Evolutionary conservation across 2,888 invertebrate species (phyloP), one percentile per base, ranked within the genome.

Genomic region (Alviniconcha strummeri): DNA sequence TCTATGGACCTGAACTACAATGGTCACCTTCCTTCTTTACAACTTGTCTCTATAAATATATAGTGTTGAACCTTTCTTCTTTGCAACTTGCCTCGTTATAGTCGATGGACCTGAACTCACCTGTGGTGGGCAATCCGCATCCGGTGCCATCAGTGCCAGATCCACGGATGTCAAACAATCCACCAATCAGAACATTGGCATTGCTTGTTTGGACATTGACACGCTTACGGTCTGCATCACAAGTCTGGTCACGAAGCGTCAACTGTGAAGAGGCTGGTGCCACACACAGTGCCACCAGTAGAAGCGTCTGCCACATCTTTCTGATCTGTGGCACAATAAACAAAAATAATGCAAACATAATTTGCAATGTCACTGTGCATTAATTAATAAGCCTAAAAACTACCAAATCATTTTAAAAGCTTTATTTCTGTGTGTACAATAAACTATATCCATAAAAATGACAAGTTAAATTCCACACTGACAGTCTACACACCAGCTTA

Each of bases 131-230:
- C 60, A 83, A 76, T 9, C 91, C 91, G 85, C 91, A 91, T 0
- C 88, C 86, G 77, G 85, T 84, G 4, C 89, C 88, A n/a, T 83
- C 84, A 54, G 79, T 52, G 13, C 86, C 83, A 6, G 84, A 60
- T 7, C 77, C 83, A 76, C 91, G 83, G 69, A 91, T 85, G 9
- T 87, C 87, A 85, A 90, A 91, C 36, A 91, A 81, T 60, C 90
- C 91, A 19, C 89, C 90, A 69, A 91, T 85, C 0, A 91, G 77
- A n/a, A 88, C 89, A 69, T 89, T 84, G 8, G 91, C 90, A 56
- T 82, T 85, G 15, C 84, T 60, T 13, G 87, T 83, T 36, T 87
- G 80, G 0, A 88, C 84, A 75, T 88, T 87, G 19, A 87, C 89
- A 55, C 76, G 82, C 72, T 86, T 87, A 15, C 88, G 88, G 5